These are phyloP conservation scores for Coptodon rendalli DNA, from an alignment of 2,113 vertebrate genomes.

Conservation along the genomic window DNA sequence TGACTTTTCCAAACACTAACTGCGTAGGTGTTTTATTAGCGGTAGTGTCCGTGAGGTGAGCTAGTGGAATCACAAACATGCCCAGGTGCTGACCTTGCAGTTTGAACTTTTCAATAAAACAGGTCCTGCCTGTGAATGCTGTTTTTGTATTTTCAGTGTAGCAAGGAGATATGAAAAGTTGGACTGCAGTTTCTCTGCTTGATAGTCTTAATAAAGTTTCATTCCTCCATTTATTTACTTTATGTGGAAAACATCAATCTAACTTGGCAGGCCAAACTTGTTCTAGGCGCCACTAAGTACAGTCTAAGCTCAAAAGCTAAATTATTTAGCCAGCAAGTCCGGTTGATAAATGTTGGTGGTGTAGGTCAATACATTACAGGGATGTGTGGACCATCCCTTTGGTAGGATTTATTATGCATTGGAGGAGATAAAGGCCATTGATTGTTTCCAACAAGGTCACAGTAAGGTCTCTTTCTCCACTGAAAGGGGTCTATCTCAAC, in stretches of 20 bases:
- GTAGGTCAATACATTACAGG: constrained; percentile 71
- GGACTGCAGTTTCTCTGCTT: constrained; percentile 3
- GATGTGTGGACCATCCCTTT: constrained; percentile 65
- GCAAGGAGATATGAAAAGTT: not conserved
- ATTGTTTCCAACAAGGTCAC: constrained; percentile 73
- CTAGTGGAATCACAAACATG: not conserved
- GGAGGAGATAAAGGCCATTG: constrained; percentile 75
- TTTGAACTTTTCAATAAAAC: constrained; percentile 23
- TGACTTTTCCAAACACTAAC: constrained; percentile 2
- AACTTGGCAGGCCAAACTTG: constrained; percentile 39
- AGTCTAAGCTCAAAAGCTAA: constrained; percentile 67
- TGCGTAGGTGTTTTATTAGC: constrained; percentile 16
- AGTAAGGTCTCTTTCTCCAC: constrained; percentile 58
- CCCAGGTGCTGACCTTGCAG: constrained; percentile 17
- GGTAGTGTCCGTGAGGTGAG: not conserved
- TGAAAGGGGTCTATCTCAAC: constrained; percentile 55
- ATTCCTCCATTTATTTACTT: constrained; percentile 12
- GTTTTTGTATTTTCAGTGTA: not conserved
- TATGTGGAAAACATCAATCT: constrained; percentile 57
- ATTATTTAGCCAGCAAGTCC: constrained; percentile 74
- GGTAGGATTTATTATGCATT: constrained; percentile 73
- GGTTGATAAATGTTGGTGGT: constrained; percentile 72
- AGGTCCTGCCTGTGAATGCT: not conserved
- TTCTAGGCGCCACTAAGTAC: constrained; percentile 60
- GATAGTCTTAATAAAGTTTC: constrained; percentile 33